phyloP scores from a whole-genome alignment of 1,140 invertebrate genomes.

The Chironomus tepperi region DNA sequence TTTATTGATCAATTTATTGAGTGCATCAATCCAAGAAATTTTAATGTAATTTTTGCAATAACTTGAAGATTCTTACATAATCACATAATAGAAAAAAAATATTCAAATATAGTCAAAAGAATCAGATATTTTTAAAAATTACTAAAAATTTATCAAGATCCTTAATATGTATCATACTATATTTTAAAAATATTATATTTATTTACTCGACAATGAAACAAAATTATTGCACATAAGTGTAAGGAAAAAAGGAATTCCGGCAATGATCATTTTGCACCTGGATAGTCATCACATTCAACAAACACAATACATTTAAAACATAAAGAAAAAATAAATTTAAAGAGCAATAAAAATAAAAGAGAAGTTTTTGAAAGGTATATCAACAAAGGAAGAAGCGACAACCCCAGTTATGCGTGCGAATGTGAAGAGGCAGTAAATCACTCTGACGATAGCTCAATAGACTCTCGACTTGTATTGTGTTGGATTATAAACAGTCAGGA shows the following conservation, averaged over 20 bases:
- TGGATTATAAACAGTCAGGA: neutral
- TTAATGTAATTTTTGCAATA: neutral
- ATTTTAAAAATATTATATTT: too few species aligned
- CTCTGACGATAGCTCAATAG: neutral
- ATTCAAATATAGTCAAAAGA: too few species aligned
- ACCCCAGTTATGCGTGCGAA: neutral
- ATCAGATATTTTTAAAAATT: too few species aligned
- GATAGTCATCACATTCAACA: neutral
- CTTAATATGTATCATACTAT: too few species aligned
- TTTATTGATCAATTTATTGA: neutral
- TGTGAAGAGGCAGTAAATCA: slow-evolving; percentile 19
- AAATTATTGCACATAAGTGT: neutral
- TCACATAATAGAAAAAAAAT: too few species aligned
- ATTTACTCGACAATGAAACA: too few species aligned
- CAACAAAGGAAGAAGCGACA: neutral
- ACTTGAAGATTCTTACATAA: too few species aligned
- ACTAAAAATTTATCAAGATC: too few species aligned
- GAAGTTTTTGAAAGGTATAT: neutral
- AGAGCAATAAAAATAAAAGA: neutral
- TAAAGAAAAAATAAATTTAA: neutral
- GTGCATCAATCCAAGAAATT: neutral
- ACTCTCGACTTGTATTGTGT: neutral
- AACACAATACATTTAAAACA: neutral
- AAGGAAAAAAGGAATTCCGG: neutral
- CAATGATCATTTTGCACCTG: slow-evolving; percentile 15